phyloP scores from a whole-genome alignment of 2,888 invertebrate species.

The Tachina grossa region DNA sequence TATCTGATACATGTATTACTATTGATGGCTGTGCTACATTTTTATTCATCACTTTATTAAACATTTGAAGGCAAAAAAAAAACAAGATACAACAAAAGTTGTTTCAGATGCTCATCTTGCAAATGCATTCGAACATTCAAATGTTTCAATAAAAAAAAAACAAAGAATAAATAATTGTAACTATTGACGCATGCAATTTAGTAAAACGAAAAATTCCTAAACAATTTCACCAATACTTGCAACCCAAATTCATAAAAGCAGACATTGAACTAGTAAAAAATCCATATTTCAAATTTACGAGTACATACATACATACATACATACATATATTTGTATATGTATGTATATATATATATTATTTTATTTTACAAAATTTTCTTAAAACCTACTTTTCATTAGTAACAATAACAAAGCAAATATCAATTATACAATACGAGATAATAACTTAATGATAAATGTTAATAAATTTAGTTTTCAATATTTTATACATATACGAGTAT shows the following conservation, averaged over 20 bases:
- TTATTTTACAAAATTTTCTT: slow-evolving; percentile 27
- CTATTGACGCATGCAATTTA: slow-evolving; percentile 68
- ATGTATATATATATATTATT: background rate
- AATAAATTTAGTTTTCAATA: slow-evolving; percentile 47
- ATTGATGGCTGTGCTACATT: slow-evolving; percentile 6
- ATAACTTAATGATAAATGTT: slow-evolving; percentile 69
- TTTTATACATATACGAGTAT: background rate
- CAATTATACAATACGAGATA: slow-evolving; percentile 63
- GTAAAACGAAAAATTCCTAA: slow-evolving; percentile 32
- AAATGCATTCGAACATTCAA: slow-evolving; percentile 60
- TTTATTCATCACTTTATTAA: background rate
- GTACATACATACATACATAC: too few relatives aligned
- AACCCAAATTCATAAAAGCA: slow-evolving; percentile 42
- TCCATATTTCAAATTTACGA: slow-evolving; percentile 15
- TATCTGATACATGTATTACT: background rate
- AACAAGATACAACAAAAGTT: slow-evolving; percentile 19
- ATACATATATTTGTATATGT: background rate
- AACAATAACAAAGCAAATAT: slow-evolving; percentile 57
- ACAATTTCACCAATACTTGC: slow-evolving; percentile 40
- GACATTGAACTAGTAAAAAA: slow-evolving; percentile 36
- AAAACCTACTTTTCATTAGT: slow-evolving; percentile 46
- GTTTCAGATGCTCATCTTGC: slow-evolving; percentile 24
- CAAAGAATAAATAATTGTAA: slow-evolving; percentile 58
- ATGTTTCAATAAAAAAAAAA: slow-evolving; percentile 54
- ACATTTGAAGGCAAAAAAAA: background rate